Percentiles rank a stretch among this genome's conserved stretches.
Conservation (phyloP, 1,140 invertebrate species). For the Lordiphosa stackelbergi region DNA sequence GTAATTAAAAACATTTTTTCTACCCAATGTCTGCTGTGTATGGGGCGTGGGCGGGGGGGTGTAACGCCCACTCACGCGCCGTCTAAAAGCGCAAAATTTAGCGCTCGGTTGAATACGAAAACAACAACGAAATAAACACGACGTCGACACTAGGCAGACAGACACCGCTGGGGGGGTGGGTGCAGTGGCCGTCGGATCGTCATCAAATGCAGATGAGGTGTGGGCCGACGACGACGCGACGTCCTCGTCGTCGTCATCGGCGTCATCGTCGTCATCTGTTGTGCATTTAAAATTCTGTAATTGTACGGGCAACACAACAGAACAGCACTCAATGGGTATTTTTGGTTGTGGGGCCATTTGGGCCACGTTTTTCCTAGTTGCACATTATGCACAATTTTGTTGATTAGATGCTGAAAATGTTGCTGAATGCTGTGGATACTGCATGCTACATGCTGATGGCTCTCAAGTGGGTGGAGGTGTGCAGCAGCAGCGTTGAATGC, state of each 20-base stretch:
- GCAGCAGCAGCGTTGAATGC: too few species aligned
- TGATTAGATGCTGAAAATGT: slow-evolving; percentile 1
- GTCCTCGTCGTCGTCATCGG: slow-evolving; percentile 14
- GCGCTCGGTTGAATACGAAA: slow-evolving; percentile 49
- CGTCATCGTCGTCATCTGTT: slow-evolving; percentile 41
- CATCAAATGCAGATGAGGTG: slow-evolving; percentile 37
- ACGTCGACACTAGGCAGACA: background rate
- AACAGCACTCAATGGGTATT: slow-evolving; percentile 3
- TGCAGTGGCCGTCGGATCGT: slow-evolving; percentile 20
- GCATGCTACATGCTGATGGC: too few species aligned
- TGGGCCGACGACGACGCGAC: slow-evolving; percentile 3
- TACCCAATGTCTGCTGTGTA: background rate
- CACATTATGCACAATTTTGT: slow-evolving; percentile 5
- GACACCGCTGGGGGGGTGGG: background rate
- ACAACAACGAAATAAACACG: slow-evolving; percentile 22
- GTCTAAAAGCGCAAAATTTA: slow-evolving; percentile 38
- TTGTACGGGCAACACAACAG: slow-evolving; percentile 16
- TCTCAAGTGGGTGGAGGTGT: too few species aligned
- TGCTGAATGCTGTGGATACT: too few species aligned
- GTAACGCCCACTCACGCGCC: slow-evolving; percentile 51
- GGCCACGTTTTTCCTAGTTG: slow-evolving; percentile 10
- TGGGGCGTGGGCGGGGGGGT: background rate
- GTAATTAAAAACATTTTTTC: slow-evolving; percentile 67
- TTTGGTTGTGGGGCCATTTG: slow-evolving; percentile 16
- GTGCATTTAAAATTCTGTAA: slow-evolving; percentile 53